These are phyloP conservation scores for Mycteria americana DNA, from an alignment of 2,797 vertebrate species.

Conservation along the genomic window DNA sequence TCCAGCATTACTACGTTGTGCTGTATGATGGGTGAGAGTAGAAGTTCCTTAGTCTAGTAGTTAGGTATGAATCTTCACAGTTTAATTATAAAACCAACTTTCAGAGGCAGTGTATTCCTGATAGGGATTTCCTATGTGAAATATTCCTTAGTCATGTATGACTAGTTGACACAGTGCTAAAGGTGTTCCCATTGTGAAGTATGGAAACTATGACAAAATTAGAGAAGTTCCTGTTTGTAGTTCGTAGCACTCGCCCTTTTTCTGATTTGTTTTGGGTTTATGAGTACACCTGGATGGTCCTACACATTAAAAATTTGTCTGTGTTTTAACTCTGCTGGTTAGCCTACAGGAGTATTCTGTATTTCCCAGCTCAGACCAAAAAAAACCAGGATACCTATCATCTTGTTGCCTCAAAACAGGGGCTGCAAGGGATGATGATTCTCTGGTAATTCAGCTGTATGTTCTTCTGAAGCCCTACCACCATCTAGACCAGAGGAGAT, in stretches of 20 bases:
- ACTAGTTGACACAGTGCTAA: background rate
- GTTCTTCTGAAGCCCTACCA: background rate
- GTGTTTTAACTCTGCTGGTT: background rate
- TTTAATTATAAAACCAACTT: background rate
- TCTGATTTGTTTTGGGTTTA: background rate
- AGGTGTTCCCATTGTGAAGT: background rate
- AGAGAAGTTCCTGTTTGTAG: background rate
- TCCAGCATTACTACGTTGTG: background rate
- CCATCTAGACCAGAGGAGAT: background rate
- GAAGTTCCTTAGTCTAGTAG: background rate
- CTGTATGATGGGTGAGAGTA: background rate
- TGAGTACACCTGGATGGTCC: background rate
- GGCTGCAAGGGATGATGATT: background rate
- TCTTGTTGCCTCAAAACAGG: background rate
- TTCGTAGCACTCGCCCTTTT: background rate
- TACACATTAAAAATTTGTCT: background rate
- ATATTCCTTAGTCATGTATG: background rate
- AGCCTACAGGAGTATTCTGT: background rate
- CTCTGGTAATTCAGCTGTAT: background rate
- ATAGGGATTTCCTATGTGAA: background rate
- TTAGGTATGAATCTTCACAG: background rate
- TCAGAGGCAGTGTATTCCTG: background rate
- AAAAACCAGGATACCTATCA: background rate
- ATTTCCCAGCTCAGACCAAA: background rate
- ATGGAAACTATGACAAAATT: background rate